A percentile compares a stretch with the other conserved stretches of the same genome.
These are phyloP conservation scores for Hymenochirus boettgeri DNA, from an alignment of 2,113 vertebrate species.

Conservation along the genomic window DNA sequence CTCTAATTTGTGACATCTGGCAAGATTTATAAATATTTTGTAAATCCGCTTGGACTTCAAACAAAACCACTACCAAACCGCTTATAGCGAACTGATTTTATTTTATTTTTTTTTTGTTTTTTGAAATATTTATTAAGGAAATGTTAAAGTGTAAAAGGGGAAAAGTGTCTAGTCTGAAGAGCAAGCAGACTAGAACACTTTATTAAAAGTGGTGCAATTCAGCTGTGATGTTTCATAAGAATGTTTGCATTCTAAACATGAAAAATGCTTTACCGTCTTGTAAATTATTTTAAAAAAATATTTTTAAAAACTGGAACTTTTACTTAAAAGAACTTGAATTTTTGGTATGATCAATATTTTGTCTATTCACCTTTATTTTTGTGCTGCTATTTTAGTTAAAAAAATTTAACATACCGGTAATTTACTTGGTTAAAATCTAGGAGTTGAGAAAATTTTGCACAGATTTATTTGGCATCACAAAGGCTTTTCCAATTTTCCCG, in stretches of 20 bases:
- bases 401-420: too few species aligned
- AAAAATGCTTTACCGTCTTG: conserved; percentile 12
- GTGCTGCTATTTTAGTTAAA: conserved; percentile 95
- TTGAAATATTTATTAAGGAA: conserved; percentile 72
- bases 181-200: not conserved
- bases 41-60: conserved; percentile 86
- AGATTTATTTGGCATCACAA: conserved; percentile 76
- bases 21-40: conserved; percentile 95
- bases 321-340: conserved; percentile 49
- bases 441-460: conserved; percentile 96
- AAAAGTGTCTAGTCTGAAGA: conserved; percentile 12
- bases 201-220: conserved; percentile 8
- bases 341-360: conserved; percentile 77
- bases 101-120: conserved; percentile 66
- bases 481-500: conserved; percentile 47
- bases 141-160: conserved; percentile 57
- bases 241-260: conserved; percentile 52
- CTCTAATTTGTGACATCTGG: conserved; percentile 92
- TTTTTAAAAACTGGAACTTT: conserved; percentile 44
- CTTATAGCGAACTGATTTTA: conserved; percentile 91
- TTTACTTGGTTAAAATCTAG: conserved; percentile 89
- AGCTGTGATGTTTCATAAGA: conserved; percentile 80
- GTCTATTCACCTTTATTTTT: conserved; percentile 93
- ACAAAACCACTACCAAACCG: conserved; percentile 85
- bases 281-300: conserved; percentile 82